Evolutionary conservation across 2,797 vertebrate genomes (phyloP).

Genomic region (Sebastes iracundus): DNA sequence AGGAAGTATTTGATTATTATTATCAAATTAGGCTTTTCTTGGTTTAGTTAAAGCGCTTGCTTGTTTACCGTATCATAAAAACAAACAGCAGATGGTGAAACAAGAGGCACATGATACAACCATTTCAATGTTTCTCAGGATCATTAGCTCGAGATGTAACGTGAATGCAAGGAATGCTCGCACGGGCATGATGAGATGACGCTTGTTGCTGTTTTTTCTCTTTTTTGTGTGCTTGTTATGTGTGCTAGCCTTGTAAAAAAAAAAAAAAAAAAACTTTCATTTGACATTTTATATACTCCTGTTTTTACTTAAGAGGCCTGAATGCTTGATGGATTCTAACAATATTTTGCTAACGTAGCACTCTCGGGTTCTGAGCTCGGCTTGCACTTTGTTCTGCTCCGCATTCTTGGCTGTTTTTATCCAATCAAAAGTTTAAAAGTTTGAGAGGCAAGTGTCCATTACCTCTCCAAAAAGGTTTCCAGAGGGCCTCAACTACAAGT

Average conservation of each 20-base stretch:
- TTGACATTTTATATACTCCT: constrained; percentile 69
- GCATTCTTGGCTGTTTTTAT: constrained; percentile 50
- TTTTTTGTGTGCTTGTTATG: constrained; percentile 65
- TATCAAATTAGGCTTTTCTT: constrained; percentile 4
- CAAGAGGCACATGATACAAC: constrained; percentile 14
- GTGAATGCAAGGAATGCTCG: constrained; percentile 68
- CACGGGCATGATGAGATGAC: constrained; percentile 67
- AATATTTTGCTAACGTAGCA: constrained; percentile 66
- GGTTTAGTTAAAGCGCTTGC: background rate
- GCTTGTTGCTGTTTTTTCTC: constrained; percentile 75
- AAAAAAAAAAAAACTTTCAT: constrained; percentile 17
- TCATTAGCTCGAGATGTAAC: constrained; percentile 58
- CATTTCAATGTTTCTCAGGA: constrained; percentile 2
- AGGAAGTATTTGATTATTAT: constrained; percentile 4
- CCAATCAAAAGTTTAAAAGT: constrained; percentile 29
- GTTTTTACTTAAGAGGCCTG: constrained; percentile 72
- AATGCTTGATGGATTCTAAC: constrained; percentile 75
- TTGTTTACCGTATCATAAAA: constrained; percentile 18
- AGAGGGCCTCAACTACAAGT: background rate
- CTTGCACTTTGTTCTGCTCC: constrained; percentile 53
- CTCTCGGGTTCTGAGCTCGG: constrained; percentile 46
- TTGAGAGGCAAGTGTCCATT: constrained; percentile 30
- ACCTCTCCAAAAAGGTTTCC: constrained; percentile 24
- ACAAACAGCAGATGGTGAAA: constrained; percentile 44
- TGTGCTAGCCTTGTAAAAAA: constrained; percentile 74